These are phyloP conservation scores for Epirrhoe alternata DNA, from an alignment of 2,888 invertebrate genomes.

Conservation along the genomic window DNA sequence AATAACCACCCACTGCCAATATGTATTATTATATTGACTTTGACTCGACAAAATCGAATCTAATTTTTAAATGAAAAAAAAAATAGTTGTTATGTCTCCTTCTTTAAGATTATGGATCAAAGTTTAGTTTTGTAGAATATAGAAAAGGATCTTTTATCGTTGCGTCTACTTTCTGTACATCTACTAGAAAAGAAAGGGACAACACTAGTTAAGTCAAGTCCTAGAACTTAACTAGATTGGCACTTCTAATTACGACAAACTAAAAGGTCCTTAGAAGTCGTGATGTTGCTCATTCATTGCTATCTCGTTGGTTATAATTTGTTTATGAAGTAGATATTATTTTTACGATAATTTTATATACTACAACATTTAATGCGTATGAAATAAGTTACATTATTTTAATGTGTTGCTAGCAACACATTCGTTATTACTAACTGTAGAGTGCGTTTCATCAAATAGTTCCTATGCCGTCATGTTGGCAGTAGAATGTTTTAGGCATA, in stretches of 20 bases:
- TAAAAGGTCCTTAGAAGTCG: not conserved
- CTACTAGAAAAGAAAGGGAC: not conserved
- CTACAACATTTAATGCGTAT: not conserved
- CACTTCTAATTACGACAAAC: not conserved
- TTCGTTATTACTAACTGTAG: conserved; percentile 1
- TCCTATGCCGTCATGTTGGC: too few relatives aligned
- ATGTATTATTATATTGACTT: too few relatives aligned
- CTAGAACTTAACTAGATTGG: not conserved
- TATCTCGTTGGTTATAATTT: conserved; percentile 5
- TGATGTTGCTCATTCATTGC: conserved; percentile 11
- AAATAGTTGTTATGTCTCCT: not conserved
- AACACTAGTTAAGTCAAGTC: not conserved
- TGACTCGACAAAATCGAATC: too few relatives aligned
- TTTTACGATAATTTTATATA: conserved; percentile 4
- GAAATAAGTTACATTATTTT: conserved; percentile 5
- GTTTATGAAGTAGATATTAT: conserved; percentile 5
- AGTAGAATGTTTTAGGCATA: too few relatives aligned
- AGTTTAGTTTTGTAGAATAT: not conserved
- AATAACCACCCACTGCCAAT: too few relatives aligned
- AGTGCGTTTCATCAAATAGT: too few relatives aligned
- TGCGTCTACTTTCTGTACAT: not conserved
- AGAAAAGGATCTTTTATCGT: not conserved
- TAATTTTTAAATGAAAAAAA: not conserved
- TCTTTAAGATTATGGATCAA: not conserved
- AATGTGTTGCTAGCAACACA: conserved; percentile 4